Evolutionary conservation across 1,140 invertebrate species (phyloP), one percentile per base, ranked within the genome.

Genomic region (Brachionus plicatilis): DNA sequence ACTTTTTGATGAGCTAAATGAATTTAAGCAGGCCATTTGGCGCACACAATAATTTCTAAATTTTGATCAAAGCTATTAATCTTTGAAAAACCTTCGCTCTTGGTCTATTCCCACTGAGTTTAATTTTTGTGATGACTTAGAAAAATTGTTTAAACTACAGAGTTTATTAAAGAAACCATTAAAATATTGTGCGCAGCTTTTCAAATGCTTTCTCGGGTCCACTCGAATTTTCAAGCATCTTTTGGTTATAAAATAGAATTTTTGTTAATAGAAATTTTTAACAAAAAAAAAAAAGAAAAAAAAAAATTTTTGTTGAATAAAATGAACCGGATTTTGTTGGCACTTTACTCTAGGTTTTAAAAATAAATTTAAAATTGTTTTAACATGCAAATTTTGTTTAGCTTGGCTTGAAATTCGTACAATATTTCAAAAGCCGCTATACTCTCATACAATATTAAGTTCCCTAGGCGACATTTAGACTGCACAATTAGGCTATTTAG

Each of bases 151-250:
- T 68, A 68, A 68, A 68, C 66, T 29, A 68, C 11, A 41, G 33
- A 68, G 27, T 68, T 68, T 68, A 68, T 68, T 68, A 68, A 41
- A 68, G 66, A 68, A 68, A 41, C 66, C 66, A 68, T 68, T 68
- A 60, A n/a, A 60, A 60, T 68, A n/a, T 29, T 33, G 27, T 27
- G 27, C 66, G n/a, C 27, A 33, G 66, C 27, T 33, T 68, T 68
- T 33, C 66, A 33, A 37, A 68, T 14, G 66, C 33, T 68, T 37
- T 68, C 24, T 68, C 66, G 66, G 33, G 24, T 68, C 66, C 66
- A 68, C 66, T 68, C 11, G 29, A 68, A 68, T 33, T 68, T 68
- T 33, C 41, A 68, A 68, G 66, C 41, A 41, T 68, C 33, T 37
- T 68, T n/a, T 29, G 66, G 33, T 33, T 68, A 68, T 29, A n/a